Evolutionary conservation across 2,888 invertebrate species (phyloP).

Genomic region (Deilephila elpenor): DNA sequence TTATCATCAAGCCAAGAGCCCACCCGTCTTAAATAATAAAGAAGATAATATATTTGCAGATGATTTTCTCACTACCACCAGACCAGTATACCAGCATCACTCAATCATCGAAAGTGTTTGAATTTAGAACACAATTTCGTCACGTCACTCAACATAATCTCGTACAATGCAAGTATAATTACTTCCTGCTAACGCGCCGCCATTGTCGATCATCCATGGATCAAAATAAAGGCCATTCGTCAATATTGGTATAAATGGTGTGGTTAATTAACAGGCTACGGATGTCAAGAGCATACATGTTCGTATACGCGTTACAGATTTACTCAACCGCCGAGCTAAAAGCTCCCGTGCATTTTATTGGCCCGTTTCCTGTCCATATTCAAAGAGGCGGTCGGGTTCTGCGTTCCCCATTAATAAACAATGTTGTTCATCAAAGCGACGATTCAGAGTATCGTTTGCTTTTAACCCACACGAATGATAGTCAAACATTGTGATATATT

Average conservation of each 20-base stretch:
- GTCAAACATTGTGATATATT: conserved; percentile 36
- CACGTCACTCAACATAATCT: conserved; percentile 55
- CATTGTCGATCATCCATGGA: conserved; percentile 44
- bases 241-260: conserved; percentile 14
- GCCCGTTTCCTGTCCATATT: conserved; percentile 60
- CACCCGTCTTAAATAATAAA: neutral
- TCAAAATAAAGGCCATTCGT: neutral
- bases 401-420: conserved; percentile 68
- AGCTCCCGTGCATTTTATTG: conserved; percentile 58
- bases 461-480: conserved; percentile 36
- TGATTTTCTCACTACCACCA: conserved; percentile 30
- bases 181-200: conserved; percentile 52
- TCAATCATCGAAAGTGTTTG: conserved; percentile 56
- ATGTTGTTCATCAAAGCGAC: conserved; percentile 67
- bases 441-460: conserved; percentile 59
- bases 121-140: conserved; percentile 56
- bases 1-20: neutral
- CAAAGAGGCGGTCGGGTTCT: conserved; percentile 51
- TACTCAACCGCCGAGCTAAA: conserved; percentile 49
- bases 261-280: neutral
- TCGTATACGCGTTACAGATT: conserved; percentile 36
- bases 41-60: too few species aligned
- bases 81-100: conserved; percentile 55
- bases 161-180: conserved; percentile 55
- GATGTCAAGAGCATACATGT: conserved; percentile 1